Percentiles rank a stretch among this genome's conserved stretches.
These are phyloP conservation scores for Rhyacichthys aspro DNA, from an alignment of 2,797 vertebrate species.

Conservation along the genomic window DNA sequence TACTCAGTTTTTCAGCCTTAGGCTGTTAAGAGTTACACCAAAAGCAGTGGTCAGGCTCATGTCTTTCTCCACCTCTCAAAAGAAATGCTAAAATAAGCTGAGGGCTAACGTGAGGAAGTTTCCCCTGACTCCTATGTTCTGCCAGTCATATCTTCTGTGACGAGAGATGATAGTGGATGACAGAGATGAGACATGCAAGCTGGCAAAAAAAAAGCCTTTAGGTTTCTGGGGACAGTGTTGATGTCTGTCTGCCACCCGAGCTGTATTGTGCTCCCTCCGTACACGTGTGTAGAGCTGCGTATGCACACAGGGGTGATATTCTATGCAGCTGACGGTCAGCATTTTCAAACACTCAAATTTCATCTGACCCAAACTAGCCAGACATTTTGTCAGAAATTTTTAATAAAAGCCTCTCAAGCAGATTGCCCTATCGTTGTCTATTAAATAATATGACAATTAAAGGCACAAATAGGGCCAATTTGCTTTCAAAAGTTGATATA, in stretches of 20 bases:
- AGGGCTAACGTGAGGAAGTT: constrained; percentile 23
- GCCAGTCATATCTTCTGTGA: constrained; percentile 40
- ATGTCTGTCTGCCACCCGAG: constrained; percentile 37
- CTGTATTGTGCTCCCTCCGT: constrained; percentile 19
- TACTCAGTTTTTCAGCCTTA: constrained; percentile 58
- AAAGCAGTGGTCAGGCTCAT: constrained; percentile 38
- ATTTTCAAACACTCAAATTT: constrained; percentile 66
- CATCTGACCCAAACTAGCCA: constrained; percentile 37
- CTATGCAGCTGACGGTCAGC: constrained; percentile 52
- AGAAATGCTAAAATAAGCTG: constrained; percentile 49
- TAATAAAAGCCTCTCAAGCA: constrained; percentile 18
- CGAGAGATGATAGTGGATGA: too few species aligned
- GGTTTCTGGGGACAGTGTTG: constrained; percentile 47
- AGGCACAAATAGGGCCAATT: neutral
- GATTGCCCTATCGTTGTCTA: constrained; percentile 11
- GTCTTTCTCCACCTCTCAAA: constrained; percentile 32
- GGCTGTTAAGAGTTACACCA: constrained; percentile 54
- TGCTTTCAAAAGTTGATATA: too few species aligned
- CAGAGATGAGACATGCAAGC: constrained; percentile 40
- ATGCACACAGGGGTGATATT: constrained; percentile 24
- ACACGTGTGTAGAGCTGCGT: neutral
- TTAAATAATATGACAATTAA: neutral
- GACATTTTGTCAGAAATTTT: constrained; percentile 47
- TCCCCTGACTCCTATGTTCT: constrained; percentile 34
- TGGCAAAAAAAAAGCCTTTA: constrained; percentile 29